These are phyloP conservation scores for Equus przewalskii DNA, from an alignment of 2,113 vertebrate species.

Conservation along the genomic window DNA sequence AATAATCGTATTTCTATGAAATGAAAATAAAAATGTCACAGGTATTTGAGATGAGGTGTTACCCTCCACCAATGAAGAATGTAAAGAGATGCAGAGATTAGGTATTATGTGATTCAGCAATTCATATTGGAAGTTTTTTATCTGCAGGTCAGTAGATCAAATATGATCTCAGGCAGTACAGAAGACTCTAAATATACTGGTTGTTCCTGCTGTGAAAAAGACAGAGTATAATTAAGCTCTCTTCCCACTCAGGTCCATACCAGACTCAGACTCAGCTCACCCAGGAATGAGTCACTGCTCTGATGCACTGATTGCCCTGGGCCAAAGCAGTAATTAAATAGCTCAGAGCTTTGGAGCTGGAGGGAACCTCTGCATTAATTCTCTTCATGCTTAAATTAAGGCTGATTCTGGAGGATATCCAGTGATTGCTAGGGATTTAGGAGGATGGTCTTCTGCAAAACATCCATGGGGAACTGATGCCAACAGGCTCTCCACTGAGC, in stretches of 20 bases:
- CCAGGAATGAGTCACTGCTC: slow-evolving; percentile 69
- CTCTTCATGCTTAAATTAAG: slow-evolving; percentile 77
- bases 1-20: slow-evolving; percentile 2
- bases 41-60: neutral
- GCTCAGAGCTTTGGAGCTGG: slow-evolving; percentile 61
- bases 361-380: slow-evolving; percentile 71
- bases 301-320: slow-evolving; percentile 29
- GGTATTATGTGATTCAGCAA: neutral
- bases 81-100: neutral
- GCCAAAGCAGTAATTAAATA: slow-evolving; percentile 73
- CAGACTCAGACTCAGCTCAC: neutral
- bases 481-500: slow-evolving; percentile 58
- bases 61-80: neutral
- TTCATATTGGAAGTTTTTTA: slow-evolving; percentile 39
- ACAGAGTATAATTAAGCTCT: slow-evolving; percentile 57
- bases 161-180: slow-evolving; percentile 36
- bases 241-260: neutral
- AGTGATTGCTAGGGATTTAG: slow-evolving; percentile 69
- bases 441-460: slow-evolving; percentile 70
- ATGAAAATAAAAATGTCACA: neutral
- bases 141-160: slow-evolving; percentile 67
- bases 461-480: slow-evolving; percentile 39
- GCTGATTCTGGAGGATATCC: slow-evolving; percentile 66
- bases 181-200: neutral
- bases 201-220: slow-evolving; percentile 38